Conservation (phyloP, 2,113 vertebrate species). For the Colistium nudipinnis region DNA sequence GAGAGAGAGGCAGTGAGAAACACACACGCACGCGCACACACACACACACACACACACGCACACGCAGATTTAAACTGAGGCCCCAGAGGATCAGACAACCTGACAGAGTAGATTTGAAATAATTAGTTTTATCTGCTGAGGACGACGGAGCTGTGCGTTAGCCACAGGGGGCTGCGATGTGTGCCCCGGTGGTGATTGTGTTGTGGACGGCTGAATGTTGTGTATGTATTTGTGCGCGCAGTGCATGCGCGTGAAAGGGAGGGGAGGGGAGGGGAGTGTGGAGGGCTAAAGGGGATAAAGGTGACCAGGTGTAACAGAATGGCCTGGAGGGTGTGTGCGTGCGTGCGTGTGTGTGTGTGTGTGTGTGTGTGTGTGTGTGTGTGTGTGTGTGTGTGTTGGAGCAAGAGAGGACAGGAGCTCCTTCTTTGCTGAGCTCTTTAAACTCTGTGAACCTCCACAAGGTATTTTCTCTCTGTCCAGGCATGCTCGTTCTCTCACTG, state of each 20-base stretch:
- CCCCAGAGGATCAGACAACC: slow-evolving; percentile 71
- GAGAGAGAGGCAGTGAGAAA: not conserved
- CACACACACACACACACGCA: slow-evolving; percentile 13
- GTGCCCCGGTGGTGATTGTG: slow-evolving; percentile 27
- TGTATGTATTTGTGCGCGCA: slow-evolving; percentile 19
- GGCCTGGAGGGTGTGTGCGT: slow-evolving; percentile 67
- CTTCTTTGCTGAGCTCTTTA: slow-evolving; percentile 76
- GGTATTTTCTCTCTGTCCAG: slow-evolving; percentile 82
- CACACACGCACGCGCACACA: not conserved
- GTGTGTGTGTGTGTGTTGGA: slow-evolving; percentile 52
- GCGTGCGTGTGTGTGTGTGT: slow-evolving; percentile 49
- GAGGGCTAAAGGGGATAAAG: slow-evolving; percentile 70
- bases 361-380: slow-evolving; percentile 49
- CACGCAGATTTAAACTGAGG: slow-evolving; percentile 58
- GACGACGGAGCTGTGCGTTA: slow-evolving; percentile 63
- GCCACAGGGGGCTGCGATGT: slow-evolving; percentile 56
- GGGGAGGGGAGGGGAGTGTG: slow-evolving; percentile 21
- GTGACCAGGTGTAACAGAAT: slow-evolving; percentile 81
- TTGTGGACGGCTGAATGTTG: slow-evolving; percentile 37
- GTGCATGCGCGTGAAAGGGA: slow-evolving; percentile 35
- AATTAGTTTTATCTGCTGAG: slow-evolving; percentile 76
- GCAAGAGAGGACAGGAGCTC: slow-evolving; percentile 73
- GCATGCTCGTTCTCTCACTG: slow-evolving; percentile 72
- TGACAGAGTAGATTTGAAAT: slow-evolving; percentile 86
- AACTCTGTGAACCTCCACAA: slow-evolving; percentile 75